A percentile compares a stretch with the other conserved stretches of the same genome.
phyloP scores from a whole-genome alignment of 2,113 vertebrate species.

The Thunnus maccoyii region DNA sequence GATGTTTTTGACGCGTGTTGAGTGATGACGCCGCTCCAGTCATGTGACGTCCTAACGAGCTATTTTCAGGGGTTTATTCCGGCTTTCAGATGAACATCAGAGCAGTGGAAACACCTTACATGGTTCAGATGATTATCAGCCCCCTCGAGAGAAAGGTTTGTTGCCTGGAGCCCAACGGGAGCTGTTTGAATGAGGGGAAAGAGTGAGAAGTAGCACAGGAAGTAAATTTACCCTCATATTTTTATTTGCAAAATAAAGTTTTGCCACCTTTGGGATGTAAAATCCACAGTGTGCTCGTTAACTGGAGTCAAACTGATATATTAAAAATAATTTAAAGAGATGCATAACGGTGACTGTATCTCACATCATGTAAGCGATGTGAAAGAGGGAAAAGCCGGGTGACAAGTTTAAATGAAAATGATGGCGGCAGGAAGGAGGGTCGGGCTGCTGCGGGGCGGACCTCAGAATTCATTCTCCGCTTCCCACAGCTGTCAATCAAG shows the following conservation, averaged over 20 bases:
- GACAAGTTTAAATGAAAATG: conserved; percentile 36
- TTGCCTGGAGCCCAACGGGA: not conserved
- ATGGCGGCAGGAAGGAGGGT: not conserved
- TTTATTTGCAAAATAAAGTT: not conserved
- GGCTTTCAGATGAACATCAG: not conserved
- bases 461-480: conserved; percentile 25
- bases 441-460: not conserved
- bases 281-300: not conserved
- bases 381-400: not conserved
- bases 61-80: not conserved
- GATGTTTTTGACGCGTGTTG: not conserved
- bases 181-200: not conserved
- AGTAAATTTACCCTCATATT: not conserved
- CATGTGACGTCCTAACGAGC: not conserved
- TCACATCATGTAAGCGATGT: not conserved
- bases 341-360: too few relatives aligned
- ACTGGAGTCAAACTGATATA: not conserved
- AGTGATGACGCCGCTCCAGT: not conserved
- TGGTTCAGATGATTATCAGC: not conserved
- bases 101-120: not conserved
- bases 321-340: too few relatives aligned
- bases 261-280: not conserved
- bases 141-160: not conserved
- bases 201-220: too few relatives aligned
- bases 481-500: conserved; percentile 66